A percentile compares a stretch with the other conserved stretches of the same genome.
These are phyloP conservation scores for Centropyge bicolor DNA, from an alignment of 2,797 vertebrate genomes.

Conservation along the genomic window DNA sequence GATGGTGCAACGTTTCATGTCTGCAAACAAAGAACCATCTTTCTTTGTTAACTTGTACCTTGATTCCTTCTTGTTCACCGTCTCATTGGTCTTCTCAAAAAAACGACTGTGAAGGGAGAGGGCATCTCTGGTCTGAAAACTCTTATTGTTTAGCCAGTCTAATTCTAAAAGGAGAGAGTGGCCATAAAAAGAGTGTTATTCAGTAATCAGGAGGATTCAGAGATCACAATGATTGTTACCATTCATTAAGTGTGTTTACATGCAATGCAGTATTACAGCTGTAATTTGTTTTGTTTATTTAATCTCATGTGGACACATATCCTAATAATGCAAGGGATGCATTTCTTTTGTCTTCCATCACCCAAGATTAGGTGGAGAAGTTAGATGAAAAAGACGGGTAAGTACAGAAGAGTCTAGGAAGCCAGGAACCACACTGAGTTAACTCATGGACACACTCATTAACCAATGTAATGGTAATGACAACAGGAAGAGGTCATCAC, in stretches of 20 bases:
- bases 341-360: background rate
- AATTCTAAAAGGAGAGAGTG: conserved; percentile 80
- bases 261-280: background rate
- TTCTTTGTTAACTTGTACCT: conserved; percentile 78
- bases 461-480: background rate
- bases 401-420: background rate
- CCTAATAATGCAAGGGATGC: background rate
- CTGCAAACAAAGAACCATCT: background rate
- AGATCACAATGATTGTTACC: background rate
- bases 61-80: conserved; percentile 53
- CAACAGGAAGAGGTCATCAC: background rate
- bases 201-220: background rate
- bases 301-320: background rate
- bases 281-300: background rate
- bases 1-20: background rate
- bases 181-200: conserved; percentile 20
- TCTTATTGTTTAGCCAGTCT: conserved; percentile 92
- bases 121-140: conserved; percentile 87
- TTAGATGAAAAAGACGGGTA: background rate
- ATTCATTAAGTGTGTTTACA: background rate
- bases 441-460: background rate
- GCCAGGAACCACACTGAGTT: background rate
- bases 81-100: conserved; percentile 65
- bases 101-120: conserved; percentile 84
- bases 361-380: background rate